Evolutionary conservation across 2,113 vertebrate species (phyloP).

Genomic region (Alces alces): DNA sequence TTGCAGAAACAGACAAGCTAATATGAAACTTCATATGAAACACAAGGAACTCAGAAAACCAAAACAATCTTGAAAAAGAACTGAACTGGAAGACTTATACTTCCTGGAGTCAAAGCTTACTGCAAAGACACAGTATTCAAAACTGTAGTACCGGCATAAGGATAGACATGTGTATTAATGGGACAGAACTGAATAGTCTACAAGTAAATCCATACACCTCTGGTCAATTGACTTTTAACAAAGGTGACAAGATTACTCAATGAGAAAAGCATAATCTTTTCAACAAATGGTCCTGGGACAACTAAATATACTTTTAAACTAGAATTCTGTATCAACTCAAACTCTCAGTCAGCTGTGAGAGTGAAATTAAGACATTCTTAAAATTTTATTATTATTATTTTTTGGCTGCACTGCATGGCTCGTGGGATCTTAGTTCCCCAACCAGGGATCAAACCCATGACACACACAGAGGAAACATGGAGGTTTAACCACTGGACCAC

Average conservation of each 20-base stretch:
- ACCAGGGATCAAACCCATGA: neutral
- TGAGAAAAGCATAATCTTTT: slow-evolving; percentile 5
- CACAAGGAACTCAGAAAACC: neutral
- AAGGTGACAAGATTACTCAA: neutral
- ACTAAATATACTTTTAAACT: neutral
- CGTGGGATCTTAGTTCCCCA: neutral
- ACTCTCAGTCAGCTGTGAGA: neutral
- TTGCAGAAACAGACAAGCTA: neutral
- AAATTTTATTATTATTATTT: neutral
- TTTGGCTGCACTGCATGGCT: neutral
- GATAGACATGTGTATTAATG: neutral
- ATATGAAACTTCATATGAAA: slow-evolving; percentile 12
- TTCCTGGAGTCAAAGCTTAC: slow-evolving; percentile 26
- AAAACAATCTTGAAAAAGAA: slow-evolving; percentile 22
- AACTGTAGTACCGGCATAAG: neutral
- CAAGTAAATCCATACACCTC: neutral
- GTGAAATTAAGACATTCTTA: neutral
- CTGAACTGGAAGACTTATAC: neutral
- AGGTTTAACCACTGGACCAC: neutral
- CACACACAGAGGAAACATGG: neutral
- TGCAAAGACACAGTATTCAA: neutral
- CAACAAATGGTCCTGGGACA: neutral
- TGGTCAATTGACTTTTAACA: neutral
- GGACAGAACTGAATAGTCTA: neutral
- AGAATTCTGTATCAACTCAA: neutral